Evolutionary conservation across 2,113 vertebrate species (phyloP).

Genomic region (Ginglymostoma cirratum): DNA sequence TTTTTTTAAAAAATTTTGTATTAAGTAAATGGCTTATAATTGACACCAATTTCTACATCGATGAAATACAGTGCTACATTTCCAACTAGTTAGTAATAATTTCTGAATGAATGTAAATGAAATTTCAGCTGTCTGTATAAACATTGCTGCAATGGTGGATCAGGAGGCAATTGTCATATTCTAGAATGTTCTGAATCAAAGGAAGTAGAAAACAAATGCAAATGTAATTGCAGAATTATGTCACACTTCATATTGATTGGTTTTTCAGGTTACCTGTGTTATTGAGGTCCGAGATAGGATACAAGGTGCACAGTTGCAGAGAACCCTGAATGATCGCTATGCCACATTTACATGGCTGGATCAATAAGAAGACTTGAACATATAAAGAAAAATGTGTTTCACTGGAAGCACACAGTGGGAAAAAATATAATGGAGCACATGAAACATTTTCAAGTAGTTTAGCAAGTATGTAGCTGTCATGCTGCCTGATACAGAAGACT

Average conservation of each 20-base stretch:
- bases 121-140: no score
- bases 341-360: constrained; percentile 67
- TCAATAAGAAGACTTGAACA: constrained; percentile 53
- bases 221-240: background rate
- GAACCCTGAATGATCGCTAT: constrained; percentile 65
- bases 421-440: background rate
- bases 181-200: no score
- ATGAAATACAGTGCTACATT: no score
- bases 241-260: background rate
- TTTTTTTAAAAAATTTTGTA: no score
- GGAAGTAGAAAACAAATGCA: background rate
- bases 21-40: no score
- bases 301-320: constrained; percentile 66
- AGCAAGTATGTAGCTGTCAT: background rate
- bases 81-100: no score
- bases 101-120: no score
- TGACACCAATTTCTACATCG: no score
- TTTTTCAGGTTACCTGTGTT: constrained; percentile 71
- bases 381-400: background rate
- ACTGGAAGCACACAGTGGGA: background rate
- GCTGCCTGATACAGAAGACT: background rate
- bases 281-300: constrained; percentile 75
- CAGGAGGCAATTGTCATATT: no score
- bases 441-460: background rate
- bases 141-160: no score